Evolutionary conservation across 2,888 invertebrate genomes (phyloP).

Genomic region (Noctuana brunneofusca): DNA sequence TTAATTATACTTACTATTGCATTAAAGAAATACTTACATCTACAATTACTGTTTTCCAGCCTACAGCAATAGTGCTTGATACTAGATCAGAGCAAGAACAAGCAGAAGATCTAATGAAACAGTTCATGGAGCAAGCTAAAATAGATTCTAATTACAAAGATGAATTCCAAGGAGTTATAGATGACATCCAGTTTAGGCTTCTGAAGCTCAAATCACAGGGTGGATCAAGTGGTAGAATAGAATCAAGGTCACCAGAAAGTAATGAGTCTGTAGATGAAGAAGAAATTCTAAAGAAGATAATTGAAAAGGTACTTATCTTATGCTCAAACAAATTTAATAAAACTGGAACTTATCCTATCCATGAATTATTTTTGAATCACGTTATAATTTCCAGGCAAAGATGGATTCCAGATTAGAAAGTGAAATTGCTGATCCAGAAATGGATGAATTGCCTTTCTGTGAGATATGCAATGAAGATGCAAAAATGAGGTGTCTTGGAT

Average conservation of each 20-base stretch:
- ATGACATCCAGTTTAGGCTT: conserved; percentile 62
- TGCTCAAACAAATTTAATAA: no score
- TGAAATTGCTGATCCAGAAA: conserved; percentile 47
- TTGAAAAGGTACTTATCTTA: conserved; percentile 68
- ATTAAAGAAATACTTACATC: background rate
- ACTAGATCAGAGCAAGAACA: conserved; percentile 87
- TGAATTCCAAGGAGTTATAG: conserved; percentile 64
- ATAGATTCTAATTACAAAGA: conserved; percentile 72
- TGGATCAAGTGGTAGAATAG: conserved; percentile 33
- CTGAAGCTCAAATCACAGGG: conserved; percentile 54
- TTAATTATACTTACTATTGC: no score
- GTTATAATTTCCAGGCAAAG: conserved; percentile 53
- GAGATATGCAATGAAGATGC: conserved; percentile 94
- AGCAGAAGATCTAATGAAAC: conserved; percentile 86
- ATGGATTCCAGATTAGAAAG: conserved; percentile 57
- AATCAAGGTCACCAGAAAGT: conserved; percentile 31
- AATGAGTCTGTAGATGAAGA: conserved; percentile 67
- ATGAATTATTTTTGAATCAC: no score
- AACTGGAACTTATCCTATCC: no score
- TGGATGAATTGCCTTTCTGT: conserved; percentile 90
- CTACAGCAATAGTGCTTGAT: conserved; percentile 75
- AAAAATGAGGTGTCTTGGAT: conserved; percentile 87
- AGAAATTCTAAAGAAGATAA: conserved; percentile 55
- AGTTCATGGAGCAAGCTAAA: conserved; percentile 78
- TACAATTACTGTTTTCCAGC: conserved; percentile 50